Evolutionary conservation across 37 sponge, comb jelly and placozoan species (phyloP), one percentile per base, ranked within the genome.

Genomic region (Beroe ovata): DNA sequence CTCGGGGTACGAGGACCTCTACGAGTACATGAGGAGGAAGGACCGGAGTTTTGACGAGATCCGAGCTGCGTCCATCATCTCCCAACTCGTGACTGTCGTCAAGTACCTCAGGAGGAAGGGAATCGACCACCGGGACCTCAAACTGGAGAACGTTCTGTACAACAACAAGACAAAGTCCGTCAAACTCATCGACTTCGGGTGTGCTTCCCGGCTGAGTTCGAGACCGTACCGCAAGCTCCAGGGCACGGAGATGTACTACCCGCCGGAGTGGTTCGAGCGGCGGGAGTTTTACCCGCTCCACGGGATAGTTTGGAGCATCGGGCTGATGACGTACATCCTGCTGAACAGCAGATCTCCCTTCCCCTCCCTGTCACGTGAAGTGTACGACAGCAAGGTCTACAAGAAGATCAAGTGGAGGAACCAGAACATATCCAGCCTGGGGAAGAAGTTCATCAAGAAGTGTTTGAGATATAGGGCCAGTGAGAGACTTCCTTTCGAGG

Each of bases 241-340:
- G 33, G 84, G 84, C 1, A 69, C 71, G 11, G 71, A 69, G 71
- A 6, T 8, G 38, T 69, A 77, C 84, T 40, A 77, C 28, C 84
- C 84, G 6, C 84, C 84, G 8, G 84, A 77, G 84, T 77, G 84
- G 84, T 77, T 77, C 22, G 54, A 77, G 42, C 39, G 33, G 28
- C 2, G 84, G 28, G 84, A 77, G 84, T 77, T 77, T 47, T 47
- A 47, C 54, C 54, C 54, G 54, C 11, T 47, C 11, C 11, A 47
- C 11, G 63, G 63, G 19, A 62, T 25, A 4, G 63, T 62, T 3
- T 62, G 63, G 63, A 25, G 28, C 20, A 62, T 62, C 63, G 63
- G 63, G 20, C 19, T 62, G 63, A 62, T 62, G 63, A 16, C 63
- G 19, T 62, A 62, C 63, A 62, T 62, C 28, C 63, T 62, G 19